These are phyloP conservation scores for Cheirogaleus medius DNA, from an alignment of 2,113 vertebrate species.

Conservation along the genomic window DNA sequence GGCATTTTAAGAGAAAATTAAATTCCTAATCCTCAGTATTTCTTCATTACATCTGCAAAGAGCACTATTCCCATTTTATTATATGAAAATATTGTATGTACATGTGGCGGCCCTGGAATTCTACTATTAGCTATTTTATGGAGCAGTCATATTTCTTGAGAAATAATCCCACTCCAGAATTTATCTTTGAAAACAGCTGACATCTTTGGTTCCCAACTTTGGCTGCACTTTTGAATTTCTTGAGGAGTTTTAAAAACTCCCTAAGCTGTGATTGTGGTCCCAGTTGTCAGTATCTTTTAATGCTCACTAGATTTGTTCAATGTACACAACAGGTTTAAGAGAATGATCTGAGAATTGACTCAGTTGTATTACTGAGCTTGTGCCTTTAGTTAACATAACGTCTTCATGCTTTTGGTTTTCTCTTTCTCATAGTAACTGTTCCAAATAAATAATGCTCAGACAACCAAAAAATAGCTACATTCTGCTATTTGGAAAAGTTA, in stretches of 20 bases:
- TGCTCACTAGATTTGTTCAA: not conserved
- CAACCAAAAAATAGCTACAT: not conserved
- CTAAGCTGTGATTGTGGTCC: not conserved
- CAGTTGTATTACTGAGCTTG: not conserved
- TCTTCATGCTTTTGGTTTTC: not conserved
- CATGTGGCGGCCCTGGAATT: not conserved
- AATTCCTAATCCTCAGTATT: not conserved
- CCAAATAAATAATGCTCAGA: not conserved
- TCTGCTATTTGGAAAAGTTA: not conserved
- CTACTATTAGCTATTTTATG: not conserved
- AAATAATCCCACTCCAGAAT: not conserved
- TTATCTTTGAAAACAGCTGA: not conserved
- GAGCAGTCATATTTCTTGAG: not conserved
- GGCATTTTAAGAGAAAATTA: constrained; percentile 31
- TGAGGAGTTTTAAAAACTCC: not conserved
- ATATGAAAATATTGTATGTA: not conserved
- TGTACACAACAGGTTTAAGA: not conserved
- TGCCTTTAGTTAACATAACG: not conserved
- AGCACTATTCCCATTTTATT: not conserved
- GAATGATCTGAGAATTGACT: not conserved
- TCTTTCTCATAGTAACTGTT: not conserved
- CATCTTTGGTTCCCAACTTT: not conserved
- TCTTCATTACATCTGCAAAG: not conserved
- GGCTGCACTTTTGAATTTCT: not conserved
- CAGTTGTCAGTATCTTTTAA: not conserved